Conservation (phyloP, 92 coral and sea anemone genomes). For the Bergia puertoricense region DNA sequence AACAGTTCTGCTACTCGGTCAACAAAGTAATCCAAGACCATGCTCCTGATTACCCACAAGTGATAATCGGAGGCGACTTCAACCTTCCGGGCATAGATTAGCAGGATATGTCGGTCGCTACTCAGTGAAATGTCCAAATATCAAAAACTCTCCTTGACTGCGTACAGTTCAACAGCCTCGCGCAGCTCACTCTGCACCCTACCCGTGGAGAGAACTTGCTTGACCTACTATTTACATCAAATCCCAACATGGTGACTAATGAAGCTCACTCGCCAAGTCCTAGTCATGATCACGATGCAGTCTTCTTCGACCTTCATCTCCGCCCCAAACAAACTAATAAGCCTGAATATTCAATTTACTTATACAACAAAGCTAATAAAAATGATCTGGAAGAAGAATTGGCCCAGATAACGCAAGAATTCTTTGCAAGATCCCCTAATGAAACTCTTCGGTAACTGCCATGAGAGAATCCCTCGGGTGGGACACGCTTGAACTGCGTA, state of each 20-base stretch:
- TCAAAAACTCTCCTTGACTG: not conserved
- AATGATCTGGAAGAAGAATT: too few relatives aligned
- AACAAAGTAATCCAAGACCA: conserved; percentile 30
- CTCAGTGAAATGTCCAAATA: not conserved
- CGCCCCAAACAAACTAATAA: too few relatives aligned
- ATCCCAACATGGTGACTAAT: conserved; percentile 8
- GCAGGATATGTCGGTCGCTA: conserved; percentile 19
- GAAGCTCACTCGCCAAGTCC: conserved; percentile 14
- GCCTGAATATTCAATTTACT: too few relatives aligned
- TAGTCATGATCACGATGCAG: conserved; percentile 15
- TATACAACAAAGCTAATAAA: too few relatives aligned
- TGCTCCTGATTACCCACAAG: conserved; percentile 29
- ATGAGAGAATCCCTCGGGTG: too few relatives aligned
- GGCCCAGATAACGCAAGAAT: too few relatives aligned
- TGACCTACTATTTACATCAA: conserved; percentile 24
- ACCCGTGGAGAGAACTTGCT: conserved; percentile 27
- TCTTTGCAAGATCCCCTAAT: too few relatives aligned
- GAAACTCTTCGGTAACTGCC: too few relatives aligned
- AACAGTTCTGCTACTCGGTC: too few relatives aligned
- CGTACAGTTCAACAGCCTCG: not conserved
- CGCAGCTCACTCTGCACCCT: conserved; percentile 12
- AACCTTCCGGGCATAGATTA: conserved; percentile 44
- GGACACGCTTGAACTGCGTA: too few relatives aligned
- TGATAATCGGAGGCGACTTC: conserved; percentile 29
- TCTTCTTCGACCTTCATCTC: conserved; percentile 6